phyloP scores from a whole-genome alignment of 2,888 invertebrate genomes.

The Orchesellides sinensis region DNA sequence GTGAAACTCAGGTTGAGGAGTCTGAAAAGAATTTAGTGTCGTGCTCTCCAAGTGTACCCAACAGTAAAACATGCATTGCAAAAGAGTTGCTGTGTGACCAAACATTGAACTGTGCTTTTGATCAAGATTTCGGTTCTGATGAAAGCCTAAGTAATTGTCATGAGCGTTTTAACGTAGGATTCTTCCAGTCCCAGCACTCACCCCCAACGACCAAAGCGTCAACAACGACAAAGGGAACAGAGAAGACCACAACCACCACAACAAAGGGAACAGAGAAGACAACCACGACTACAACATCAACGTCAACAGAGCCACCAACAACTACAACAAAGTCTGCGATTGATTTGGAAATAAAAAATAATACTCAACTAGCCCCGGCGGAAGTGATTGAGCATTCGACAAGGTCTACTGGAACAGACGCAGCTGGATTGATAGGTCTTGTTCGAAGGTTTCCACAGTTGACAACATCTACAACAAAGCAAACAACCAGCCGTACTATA shows the following conservation, averaged over 20 bases:
- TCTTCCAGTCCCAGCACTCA: slow-evolving; percentile 1
- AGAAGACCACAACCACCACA: not conserved
- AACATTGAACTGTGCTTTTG: slow-evolving; percentile 65
- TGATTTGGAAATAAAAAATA: no score
- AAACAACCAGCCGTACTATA: not conserved
- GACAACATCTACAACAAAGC: not conserved
- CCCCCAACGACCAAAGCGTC: slow-evolving; percentile 13
- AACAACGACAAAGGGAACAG: not conserved
- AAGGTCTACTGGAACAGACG: slow-evolving; percentile 2
- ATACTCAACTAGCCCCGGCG: not conserved
- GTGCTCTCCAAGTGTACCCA: slow-evolving; percentile 41
- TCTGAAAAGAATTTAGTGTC: not conserved
- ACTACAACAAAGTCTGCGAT: not conserved
- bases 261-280: not conserved
- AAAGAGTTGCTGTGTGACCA: slow-evolving; percentile 60
- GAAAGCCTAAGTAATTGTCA: slow-evolving; percentile 54
- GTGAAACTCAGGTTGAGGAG: not conserved
- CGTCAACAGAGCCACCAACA: not conserved
- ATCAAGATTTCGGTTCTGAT: slow-evolving; percentile 63
- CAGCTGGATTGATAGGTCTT: slow-evolving; percentile 37
- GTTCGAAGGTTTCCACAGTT: slow-evolving; percentile 22
- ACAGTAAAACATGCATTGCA: slow-evolving; percentile 56
- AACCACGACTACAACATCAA: not conserved
- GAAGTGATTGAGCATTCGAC: not conserved
- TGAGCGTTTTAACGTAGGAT: not conserved